Base-by-base conservation (phyloP, 2,888 invertebrate genomes). In the Parapristionchus giblindavisi region DNA sequence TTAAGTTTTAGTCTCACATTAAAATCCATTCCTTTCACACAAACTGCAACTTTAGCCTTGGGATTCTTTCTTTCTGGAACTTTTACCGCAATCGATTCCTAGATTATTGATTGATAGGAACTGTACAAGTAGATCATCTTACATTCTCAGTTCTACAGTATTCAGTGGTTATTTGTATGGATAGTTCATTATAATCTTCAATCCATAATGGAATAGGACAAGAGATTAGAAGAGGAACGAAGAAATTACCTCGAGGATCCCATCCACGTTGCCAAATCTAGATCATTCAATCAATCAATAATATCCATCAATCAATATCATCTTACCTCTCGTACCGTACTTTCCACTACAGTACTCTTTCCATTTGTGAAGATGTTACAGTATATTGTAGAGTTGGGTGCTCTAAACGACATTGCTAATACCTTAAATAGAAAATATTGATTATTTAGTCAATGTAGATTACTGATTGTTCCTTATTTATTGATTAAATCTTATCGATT, bases 21-120 rank as follows among this genome's bases (percentile, higher is more conserved):
- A 87, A 96, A 96, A 89, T 96, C 95, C 74, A 97, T 90, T 0
- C 96, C 96, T 88, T 93, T 93, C 1, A 93, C 92, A 85, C 93
- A 93, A 58, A 93, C 89, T 17, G 92, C 92, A 81, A 93, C 92
- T 52, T 89, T 81, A 11, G 63, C 75, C 32, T 70, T 48, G 52
- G 3, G n/a, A 32, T 8, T 11, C n/a, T 21, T 48, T 48, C 14
- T 48, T 48, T 11, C 11, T 11, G 48, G 48, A 48, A 48, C 48
- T 21, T 14, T 11, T 11, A 48, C 48, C 11, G 48, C 14, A 48
- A 48, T 48, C 11, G 48, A 17, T 56, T 56, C 27, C 14, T 56
- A 27, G 14, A 56, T 21, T 56, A 8, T 27, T 17, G 14, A 8
- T 11, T 56, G 24, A 17, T 21, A 8, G 14, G 14, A 56, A 8